These are phyloP conservation scores for Altica lythri DNA, from an alignment of 2,888 invertebrate species.

Conservation along the genomic window DNA sequence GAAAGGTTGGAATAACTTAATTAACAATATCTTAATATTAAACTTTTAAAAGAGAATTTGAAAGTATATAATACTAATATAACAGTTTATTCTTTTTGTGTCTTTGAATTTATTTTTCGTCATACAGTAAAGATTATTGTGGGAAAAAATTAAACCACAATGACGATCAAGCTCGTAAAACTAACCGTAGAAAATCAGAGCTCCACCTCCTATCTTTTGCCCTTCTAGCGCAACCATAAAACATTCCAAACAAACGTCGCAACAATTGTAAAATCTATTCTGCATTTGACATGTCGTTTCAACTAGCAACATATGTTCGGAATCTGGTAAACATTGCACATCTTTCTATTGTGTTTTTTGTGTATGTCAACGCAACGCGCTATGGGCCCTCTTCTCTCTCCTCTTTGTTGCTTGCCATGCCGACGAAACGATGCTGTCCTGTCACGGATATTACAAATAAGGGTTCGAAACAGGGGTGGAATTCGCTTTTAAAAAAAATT, in stretches of 20 bases:
- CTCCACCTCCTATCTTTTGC: conserved; percentile 23
- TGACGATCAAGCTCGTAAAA: conserved; percentile 1
- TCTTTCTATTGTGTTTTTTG: conserved; percentile 53
- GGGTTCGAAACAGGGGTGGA: conserved; percentile 21
- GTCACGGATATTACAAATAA: conserved; percentile 43
- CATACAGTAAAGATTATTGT: too few species aligned
- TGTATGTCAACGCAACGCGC: conserved; percentile 50
- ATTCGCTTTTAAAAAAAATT: too few species aligned
- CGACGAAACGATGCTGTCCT: conserved; percentile 25
- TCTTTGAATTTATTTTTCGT: too few species aligned
- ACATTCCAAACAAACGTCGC: conserved; percentile 33
- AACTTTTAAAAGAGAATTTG: too few species aligned
- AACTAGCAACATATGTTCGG: conserved; percentile 48
- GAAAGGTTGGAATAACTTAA: too few species aligned
- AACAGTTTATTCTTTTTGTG: too few species aligned
- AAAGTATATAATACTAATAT: too few species aligned
- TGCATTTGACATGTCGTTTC: conserved; percentile 41
- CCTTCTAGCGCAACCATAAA: conserved; percentile 26
- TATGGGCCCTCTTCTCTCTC: conserved; percentile 30
- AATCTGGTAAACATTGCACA: conserved; percentile 49
- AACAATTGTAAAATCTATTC: conserved; percentile 37
- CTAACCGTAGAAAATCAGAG: conserved; percentile 19
- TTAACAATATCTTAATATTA: too few species aligned
- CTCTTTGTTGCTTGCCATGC: conserved; percentile 2
- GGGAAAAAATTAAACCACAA: conserved; percentile 19